Base-by-base conservation (phyloP, 2,113 vertebrate genomes). In the Hiodon alosoides region DNA sequence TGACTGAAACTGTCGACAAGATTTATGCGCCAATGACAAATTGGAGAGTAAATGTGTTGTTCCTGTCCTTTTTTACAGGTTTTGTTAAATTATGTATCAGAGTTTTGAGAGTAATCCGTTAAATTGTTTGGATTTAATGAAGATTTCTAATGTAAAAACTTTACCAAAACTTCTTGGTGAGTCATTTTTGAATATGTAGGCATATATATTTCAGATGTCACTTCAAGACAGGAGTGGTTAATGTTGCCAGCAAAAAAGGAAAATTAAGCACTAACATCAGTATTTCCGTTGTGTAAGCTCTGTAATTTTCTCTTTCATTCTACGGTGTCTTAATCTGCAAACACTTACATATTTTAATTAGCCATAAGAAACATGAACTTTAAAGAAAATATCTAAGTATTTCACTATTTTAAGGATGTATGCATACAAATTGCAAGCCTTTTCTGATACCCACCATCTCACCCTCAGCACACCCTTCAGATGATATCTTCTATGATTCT, bases 11-110 rank as follows among this genome's bases (percentile, higher is more conserved):
- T 94, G 96, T 98, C 97, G 98, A 96, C 95, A 95, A 97, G 97
- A 99, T 99, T 98, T 98, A 98, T 99, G 96, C 95, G 96, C 94
- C 95, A 93, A 94, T 98, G 96, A 98, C 94, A 97, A 97, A 98
- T 97, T 95, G 93, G 94, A 92, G 92, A 90, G 91, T 86, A 93
- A 96, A 98, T 93, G 94, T 74, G 77, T 74, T 74, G 53, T 57
- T 69, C 11, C 57, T 62, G n/a, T 62, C 68, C 79, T 65, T 74
- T 64, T 74, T 11, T 79, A 86, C 88, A 82, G 91, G 91, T 90
- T 92, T 85, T 77, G 80, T 75, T 80, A 78, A 89, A 87, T 87
- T 89, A 83, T 89, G 86, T 81, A 80, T 90, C 88, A 89, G 89
- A 89, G 89, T 92, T 88, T 90, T 86, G 83, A 81, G 79, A 79